Conservation (phyloP, 2,888 invertebrate genomes). For the Cryptus viduatorius region DNA sequence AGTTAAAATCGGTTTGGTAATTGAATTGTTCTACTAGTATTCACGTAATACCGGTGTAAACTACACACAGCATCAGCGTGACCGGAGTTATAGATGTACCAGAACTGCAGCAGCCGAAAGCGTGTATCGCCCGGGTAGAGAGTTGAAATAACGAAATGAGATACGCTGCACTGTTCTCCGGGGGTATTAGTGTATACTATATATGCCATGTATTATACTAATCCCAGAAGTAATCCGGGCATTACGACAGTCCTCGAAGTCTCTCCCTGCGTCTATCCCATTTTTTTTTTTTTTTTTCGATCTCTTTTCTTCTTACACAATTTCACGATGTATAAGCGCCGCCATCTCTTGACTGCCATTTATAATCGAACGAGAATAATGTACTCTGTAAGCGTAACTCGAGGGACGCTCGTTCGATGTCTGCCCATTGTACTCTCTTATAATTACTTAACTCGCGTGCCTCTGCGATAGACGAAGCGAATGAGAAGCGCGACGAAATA, state of each 20-base stretch:
- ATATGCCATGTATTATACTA: constrained; percentile 34
- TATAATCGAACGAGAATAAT: constrained; percentile 29
- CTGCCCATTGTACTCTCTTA: constrained; percentile 14
- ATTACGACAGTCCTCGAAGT: constrained; percentile 43
- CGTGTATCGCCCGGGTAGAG: constrained; percentile 9
- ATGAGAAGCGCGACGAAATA: neutral
- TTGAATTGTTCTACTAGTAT: constrained; percentile 58
- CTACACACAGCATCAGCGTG: constrained; percentile 9
- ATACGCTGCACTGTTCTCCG: constrained; percentile 27
- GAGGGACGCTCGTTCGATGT: neutral
- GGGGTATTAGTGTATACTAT: constrained; percentile 17
- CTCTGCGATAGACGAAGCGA: constrained; percentile 1
- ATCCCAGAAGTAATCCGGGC: constrained; percentile 52
- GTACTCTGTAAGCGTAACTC: neutral
- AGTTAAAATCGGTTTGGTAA: constrained; percentile 48
- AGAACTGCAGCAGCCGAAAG: constrained; percentile 25
- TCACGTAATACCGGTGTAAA: constrained; percentile 53
- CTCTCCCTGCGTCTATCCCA: neutral
- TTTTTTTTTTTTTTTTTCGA: neutral
- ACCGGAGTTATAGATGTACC: neutral
- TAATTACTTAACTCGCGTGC: constrained; percentile 16
- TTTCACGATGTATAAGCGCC: constrained; percentile 18
- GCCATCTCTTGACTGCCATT: constrained; percentile 10
- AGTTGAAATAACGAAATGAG: constrained; percentile 45
- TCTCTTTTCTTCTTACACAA: constrained; percentile 12